Evolutionary conservation across 2,113 vertebrate species (phyloP), one percentile per base, ranked within the genome.

Genomic region (Spea multiplicata): DNA sequence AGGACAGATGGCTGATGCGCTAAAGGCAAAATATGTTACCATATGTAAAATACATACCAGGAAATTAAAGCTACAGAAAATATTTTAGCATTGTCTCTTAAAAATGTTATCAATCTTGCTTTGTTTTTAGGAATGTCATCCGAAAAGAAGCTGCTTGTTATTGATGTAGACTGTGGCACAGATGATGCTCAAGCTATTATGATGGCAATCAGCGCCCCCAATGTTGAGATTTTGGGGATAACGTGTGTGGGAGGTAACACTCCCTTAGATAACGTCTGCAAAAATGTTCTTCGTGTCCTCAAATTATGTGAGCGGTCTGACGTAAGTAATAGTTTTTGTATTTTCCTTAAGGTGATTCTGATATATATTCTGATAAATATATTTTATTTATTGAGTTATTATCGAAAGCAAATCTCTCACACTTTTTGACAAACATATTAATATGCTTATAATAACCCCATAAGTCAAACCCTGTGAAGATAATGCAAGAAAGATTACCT

Each of bases 131-230:
- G 7, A 57, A 46, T 57, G 73, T 77, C 4, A 55, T 49, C 75
- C 10, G 74, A 4, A 3, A 82, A 85, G 80, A 81, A 86, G 52
- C 49, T 85, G 44, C 69, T 59, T 9, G 46, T 80, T n/a, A 3
- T 68, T 5, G 70, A 83, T 83, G 64, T 55, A 47, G 69, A 76
- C 30, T 66, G 72, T 67, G 83, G 85, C 3, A 76, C 71, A 6
- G 85, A 74, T 72, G 82, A 84, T 80, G 86, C 81, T 61, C 82
- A 80, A 17, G 86, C 86, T 3, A 45, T 86, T 13, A 87, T 86
- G 86, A 84, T 84, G 55, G 84, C 82, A 67, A 75, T 85, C 46
- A 75, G 76, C 13, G 53, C 77, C 71, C 83, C 86, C 5, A 12
- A 6, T 48, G 44, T 0, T 62, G 77, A 84, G 70, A 44, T 85